These are phyloP conservation scores for Acipenser transmontanus DNA, from an alignment of 2,797 vertebrate genomes.

Conservation along the genomic window DNA sequence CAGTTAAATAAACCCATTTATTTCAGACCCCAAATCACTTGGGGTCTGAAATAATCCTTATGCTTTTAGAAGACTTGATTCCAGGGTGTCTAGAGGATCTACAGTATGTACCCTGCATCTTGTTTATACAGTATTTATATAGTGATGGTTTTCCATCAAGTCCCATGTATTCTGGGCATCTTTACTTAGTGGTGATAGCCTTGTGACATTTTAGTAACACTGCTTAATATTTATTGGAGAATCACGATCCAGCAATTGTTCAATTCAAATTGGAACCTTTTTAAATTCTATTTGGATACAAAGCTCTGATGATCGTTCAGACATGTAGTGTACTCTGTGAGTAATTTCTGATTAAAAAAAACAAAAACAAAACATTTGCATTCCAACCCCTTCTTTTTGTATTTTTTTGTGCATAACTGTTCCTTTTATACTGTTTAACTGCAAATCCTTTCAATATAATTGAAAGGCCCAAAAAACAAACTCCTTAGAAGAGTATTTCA, in stretches of 20 bases:
- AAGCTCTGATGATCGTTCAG: too few relatives aligned
- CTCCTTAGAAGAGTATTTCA: constrained; percentile 57
- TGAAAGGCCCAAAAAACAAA: constrained; percentile 38
- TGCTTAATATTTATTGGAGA: constrained; percentile 6
- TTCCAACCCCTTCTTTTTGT: constrained; percentile 27
- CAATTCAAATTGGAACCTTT: constrained; percentile 13
- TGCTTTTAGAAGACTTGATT: constrained; percentile 15
- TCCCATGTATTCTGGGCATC: not conserved
- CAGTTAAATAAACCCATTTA: constrained; percentile 20
- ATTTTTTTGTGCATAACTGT: constrained; percentile 53
- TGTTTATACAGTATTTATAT: not conserved
- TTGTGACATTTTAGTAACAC: not conserved
- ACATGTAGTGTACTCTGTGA: not conserved
- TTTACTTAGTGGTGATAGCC: not conserved
- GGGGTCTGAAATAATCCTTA: not conserved
- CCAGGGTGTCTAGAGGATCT: not conserved
- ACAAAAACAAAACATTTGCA: not conserved
- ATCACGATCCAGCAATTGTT: not conserved
- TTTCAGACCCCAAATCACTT: constrained; percentile 17
- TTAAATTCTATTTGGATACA: constrained; percentile 15
- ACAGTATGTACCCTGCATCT: not conserved
- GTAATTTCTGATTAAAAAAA: not conserved
- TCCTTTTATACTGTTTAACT: constrained; percentile 76
- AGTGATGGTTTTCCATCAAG: not conserved
- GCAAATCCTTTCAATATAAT: constrained; percentile 59